Base-by-base conservation (phyloP, 30 jellyfish, hydroid and myxozoan species). In the Cassiopea xamachana region DNA sequence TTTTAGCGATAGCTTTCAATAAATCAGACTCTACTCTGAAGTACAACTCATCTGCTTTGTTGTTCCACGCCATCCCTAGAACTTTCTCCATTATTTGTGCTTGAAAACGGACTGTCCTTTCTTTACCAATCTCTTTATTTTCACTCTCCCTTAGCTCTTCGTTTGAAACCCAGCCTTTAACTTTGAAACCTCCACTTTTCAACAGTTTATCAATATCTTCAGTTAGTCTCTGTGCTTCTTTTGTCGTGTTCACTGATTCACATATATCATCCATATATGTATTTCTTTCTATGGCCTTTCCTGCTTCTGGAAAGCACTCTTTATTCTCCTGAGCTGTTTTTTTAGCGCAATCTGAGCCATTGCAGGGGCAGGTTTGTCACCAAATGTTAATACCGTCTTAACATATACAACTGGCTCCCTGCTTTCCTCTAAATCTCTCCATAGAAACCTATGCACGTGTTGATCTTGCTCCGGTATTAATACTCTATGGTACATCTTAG, bases 351-450 rank as follows among this genome's bases (percentile, higher is more conserved):
- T 55, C 60, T 55, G 86, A 1, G 97, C 97, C 83, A 84, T 83
- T 61, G 87, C 83, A 7, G 91, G 88, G 10, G 94, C 97, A 10
- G 94, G 97, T 64, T 79, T 84, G 60, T 83, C 94, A 13, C 90
- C 95, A 70, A 91, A 91, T 59, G 97, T 61, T 2, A 91, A 45
- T 15, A 69, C 87, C 18, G 94, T 91, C 71, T 75, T 84, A 64
- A 91, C 94, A 71, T 75, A 91, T n/a, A 69, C 77, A 45, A 69
- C 92, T 10, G 92, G 94, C 79, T 78, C 69, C 55, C 85, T 85
- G 62, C 61, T 79, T 60, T 27, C 79, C 73, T 85, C 94, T 48
- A 84, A 39, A 75, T 91, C 60, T 17, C 97, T 12, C 94, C 94
- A 91, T 14, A 84, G 82, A 76, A 67, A 91, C 14, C 94, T 60